Evolutionary conservation across 2,888 invertebrate species (phyloP), one percentile per base, ranked within the genome.

Genomic region (Drosophila stalkeri): DNA sequence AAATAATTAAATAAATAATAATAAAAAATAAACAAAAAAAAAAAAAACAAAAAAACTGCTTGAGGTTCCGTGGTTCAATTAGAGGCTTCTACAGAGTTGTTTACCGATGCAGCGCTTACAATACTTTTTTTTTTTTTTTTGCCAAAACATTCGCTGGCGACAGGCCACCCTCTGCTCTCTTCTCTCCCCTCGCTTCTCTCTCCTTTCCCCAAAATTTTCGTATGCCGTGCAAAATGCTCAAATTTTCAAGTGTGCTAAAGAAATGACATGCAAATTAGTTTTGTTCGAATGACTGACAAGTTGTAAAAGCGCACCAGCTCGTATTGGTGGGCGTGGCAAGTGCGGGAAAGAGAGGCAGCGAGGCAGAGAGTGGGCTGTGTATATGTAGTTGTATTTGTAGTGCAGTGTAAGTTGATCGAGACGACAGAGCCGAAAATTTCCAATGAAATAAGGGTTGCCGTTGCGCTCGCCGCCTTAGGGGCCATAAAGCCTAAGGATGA

Each of bases 261-360:
- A 90, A 88, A 90, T 88, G 87, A 88, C 87, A 88, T 88, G 91
- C 87, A 88, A 88, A 88, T 88, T 88, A 91, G 89, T 88, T 88
- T 88, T 91, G 87, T 89, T 89, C 76, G 80, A 90, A 90, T 88
- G 87, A 91, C 90, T 88, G 87, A 88, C 87, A 88, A 86, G 90
- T 86, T 88, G 87, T 75, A 77, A 81, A 90, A 74, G 79, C 62
- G 72, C 77, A 63, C 61, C 66, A 61, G 52, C 31, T 52, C 35
- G 39, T 35, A 44, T 18, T 18, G 23, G 18, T 27, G 55, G n/a
- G 12, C n/a, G 27, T 51, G n/a, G 12, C 31, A n/a, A 55, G 54
- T n/a, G 8, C 14, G 3, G 33, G 23, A 49, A 31, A 23, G 16
- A 4, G 23, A 5, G n/a, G n/a, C n/a, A n/a, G 23, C 46, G 2